Evolutionary conservation across 2,888 invertebrate genomes (phyloP), one percentile per base, ranked within the genome.

Genomic region (Agriopis marginaria): DNA sequence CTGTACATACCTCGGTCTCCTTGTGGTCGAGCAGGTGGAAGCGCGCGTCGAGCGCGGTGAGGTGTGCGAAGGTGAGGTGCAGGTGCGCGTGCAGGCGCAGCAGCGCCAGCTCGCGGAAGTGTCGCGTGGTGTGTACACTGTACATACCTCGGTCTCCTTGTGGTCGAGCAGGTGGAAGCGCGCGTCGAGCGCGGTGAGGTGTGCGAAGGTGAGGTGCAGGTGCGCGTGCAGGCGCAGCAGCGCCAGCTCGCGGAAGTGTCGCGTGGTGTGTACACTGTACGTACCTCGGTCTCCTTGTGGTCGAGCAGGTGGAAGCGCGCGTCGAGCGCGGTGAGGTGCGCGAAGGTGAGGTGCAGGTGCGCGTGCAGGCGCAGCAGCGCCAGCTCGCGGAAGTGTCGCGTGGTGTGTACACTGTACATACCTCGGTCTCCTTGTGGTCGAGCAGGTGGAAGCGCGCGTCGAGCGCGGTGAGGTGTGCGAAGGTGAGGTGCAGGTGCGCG

Each of bases 291-390:
- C 95, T 99, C 99, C 95, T 99, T 98, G 87, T 97, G 96, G 90
- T 99, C 99, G 85, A 99, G 97, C 89, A 99, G 96, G 90, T 97
- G 96, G 95, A 98, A 99, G 90, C 98, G 97, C 89, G 97, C 90
- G 89, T 96, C 96, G 83, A 97, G 94, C 86, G 96, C 97, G 86
- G 98, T 98, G 93, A 99, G 97, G 95, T 99, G 99, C 93, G 98
- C 98, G 95, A 99, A 99, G 84, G 99, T 97, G 95, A 98, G 97
- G 95, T 99, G 99, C 92, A 99, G 97, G 95, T 99, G 99, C 89
- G 98, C 97, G 95, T 99, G 99, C 90, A 99, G 96, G 82, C 98
- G 97, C 92, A 99, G 96, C 90, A 98, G 96, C 89, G 98, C 97
- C 85, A 99, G 97, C 95, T 99, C 98, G 96, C 32, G 32, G 96